Evolutionary conservation across 1,140 invertebrate species (phyloP), one percentile per base, ranked within the genome.

Genomic region (Glossosoma conforme): DNA sequence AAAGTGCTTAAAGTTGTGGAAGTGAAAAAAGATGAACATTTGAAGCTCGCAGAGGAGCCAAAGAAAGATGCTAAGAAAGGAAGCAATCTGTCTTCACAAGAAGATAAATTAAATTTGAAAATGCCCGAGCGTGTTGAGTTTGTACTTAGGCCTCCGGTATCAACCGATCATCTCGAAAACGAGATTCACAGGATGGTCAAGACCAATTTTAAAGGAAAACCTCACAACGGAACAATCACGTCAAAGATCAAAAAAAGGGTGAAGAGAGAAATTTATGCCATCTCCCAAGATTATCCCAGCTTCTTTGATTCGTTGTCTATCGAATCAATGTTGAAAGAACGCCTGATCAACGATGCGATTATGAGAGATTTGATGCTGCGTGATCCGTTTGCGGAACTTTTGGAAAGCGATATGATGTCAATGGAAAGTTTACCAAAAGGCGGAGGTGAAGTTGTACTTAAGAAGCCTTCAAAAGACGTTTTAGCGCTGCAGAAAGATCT

Each of bases 161-260:
- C 32, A 14, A 8, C 20, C n/a, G 19, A 18, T 4, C 33, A 18
- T 17, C 15, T 50, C 14, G 20, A 33, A 5, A 22, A 44, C 17
- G 48, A 43, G 24, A 37, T 50, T 14, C 13, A 4, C 8, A 21
- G 40, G 36, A 43, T 32, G 19, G 41, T 50, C n/a, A 50, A 50
- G 4, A 33, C 24, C 6, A n/a, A 28, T 28, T 28, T 28, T 6
- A 28, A n/a, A 28, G 24, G 6, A 18, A 50, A 44, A 10, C 4
- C 4, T 18, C 15, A 38, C 15, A 18, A 38, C n/a, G n/a, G n/a
- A n/a, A n/a, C n/a, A n/a, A n/a, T n/a, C n/a, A n/a, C n/a, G n/a
- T n/a, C n/a, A 4, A 8, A 6, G 2, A 19, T 17, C n/a, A 38
- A 15, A 38, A 15, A 15, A 38, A 18, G 15, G 19, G 36, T 17